phyloP scores from a whole-genome alignment of 2,888 invertebrate genomes.

The Diaphora mendica region DNA sequence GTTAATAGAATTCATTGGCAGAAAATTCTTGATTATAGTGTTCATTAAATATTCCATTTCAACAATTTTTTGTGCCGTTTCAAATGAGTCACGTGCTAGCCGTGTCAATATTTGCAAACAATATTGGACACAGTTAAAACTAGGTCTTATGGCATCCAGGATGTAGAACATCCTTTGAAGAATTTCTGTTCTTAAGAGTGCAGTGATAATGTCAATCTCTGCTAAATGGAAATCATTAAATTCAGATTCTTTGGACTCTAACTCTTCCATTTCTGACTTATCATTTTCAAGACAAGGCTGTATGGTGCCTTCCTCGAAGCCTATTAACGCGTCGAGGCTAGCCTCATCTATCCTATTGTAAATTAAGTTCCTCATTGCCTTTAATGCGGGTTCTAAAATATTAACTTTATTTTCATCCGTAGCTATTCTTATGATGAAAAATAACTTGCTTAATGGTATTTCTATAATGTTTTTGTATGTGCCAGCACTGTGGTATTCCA shows the following conservation, averaged over 20 bases:
- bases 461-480: constrained; percentile 92
- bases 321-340: constrained; percentile 89
- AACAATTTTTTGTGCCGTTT: constrained; percentile 88
- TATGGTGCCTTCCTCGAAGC: constrained; percentile 88
- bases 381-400: constrained; percentile 91
- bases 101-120: constrained; percentile 93
- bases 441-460: constrained; percentile 91
- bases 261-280: constrained; percentile 83
- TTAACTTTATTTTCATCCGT: constrained; percentile 93
- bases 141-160: constrained; percentile 89
- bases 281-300: constrained; percentile 87
- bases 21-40: constrained; percentile 86
- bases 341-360: constrained; percentile 93
- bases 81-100: constrained; percentile 91
- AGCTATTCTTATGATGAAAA: constrained; percentile 93
- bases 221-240: constrained; percentile 95
- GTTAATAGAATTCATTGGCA: constrained; percentile 78
- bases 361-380: constrained; percentile 91
- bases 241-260: constrained; percentile 86
- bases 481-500: constrained; percentile 90
- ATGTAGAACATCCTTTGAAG: constrained; percentile 92
- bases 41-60: constrained; percentile 89
- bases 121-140: constrained; percentile 90
- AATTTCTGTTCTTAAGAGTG: constrained; percentile 91
- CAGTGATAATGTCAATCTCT: constrained; percentile 92